Conservation (phyloP, 2,797 vertebrate genomes). For the Propithecus perrieri region DNA sequence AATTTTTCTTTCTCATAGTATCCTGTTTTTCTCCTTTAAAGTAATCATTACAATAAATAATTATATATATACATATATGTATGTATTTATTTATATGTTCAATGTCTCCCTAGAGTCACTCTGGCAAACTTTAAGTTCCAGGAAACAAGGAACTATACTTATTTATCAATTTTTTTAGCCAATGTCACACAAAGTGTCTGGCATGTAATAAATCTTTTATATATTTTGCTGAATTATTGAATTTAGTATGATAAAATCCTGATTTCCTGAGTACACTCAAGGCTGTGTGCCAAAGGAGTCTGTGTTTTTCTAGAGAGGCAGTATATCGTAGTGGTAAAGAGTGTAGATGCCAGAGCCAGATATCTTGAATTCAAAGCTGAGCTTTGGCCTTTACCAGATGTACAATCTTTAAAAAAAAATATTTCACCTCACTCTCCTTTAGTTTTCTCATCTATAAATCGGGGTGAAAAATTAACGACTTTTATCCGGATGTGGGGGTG, state of each 20-base stretch:
- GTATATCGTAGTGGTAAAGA: neutral
- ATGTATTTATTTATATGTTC: neutral
- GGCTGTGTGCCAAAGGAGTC: neutral
- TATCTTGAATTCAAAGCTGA: neutral
- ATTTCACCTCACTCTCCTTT: neutral
- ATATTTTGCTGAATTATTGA: slow-evolving; percentile 20
- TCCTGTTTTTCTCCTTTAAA: neutral
- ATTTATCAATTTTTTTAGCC: neutral
- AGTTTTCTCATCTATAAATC: neutral
- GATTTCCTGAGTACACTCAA: neutral
- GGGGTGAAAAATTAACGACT: neutral
- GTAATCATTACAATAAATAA: neutral
- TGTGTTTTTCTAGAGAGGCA: neutral
- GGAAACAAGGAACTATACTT: neutral
- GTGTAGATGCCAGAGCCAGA: neutral
- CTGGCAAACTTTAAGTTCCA: neutral
- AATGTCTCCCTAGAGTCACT: neutral
- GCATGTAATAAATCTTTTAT: neutral
- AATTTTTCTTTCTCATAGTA: neutral
- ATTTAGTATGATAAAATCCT: neutral
- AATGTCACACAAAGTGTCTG: neutral
- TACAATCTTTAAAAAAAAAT: neutral
- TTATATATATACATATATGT: neutral
- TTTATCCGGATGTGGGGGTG: neutral
- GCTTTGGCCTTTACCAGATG: neutral